Percentiles rank a stretch among this genome's conserved stretches.
These are phyloP conservation scores for Nomia melanderi DNA, from an alignment of 1,140 invertebrate species.

Conservation along the genomic window DNA sequence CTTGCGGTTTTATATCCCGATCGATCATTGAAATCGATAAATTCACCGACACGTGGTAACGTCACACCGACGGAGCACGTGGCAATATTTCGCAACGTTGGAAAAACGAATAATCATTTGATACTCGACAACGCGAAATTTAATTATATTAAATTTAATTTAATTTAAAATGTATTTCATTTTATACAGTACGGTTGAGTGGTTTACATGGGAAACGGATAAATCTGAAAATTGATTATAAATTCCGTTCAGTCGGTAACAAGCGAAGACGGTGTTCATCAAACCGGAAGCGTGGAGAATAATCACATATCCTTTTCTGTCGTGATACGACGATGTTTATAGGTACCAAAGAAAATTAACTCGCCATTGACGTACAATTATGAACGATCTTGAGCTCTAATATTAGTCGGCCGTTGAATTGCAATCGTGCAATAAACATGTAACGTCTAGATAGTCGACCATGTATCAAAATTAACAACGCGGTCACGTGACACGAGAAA, in stretches of 20 bases:
- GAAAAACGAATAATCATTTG: no score
- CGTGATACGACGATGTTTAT: neutral
- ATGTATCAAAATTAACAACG: constrained; percentile 33
- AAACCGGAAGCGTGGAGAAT: no score
- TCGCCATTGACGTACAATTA: constrained; percentile 5
- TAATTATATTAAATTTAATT: no score
- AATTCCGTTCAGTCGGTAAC: no score
- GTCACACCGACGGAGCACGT: neutral
- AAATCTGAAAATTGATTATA: no score
- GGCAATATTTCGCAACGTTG: no score
- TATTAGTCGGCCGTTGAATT: constrained; percentile 23
- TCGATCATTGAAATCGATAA: neutral
- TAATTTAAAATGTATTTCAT: no score
- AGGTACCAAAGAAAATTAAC: neutral
- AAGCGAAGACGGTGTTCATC: no score
- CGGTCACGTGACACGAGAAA: constrained; percentile 12
- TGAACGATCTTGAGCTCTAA: constrained; percentile 37
- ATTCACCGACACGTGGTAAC: neutral
- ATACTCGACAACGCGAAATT: no score
- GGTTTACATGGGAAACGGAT: no score
- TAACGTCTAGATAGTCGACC: neutral
- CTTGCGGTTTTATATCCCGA: neutral
- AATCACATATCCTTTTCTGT: no score
- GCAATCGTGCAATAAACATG: constrained; percentile 21
- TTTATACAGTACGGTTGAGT: no score